Conservation (phyloP, 2,888 invertebrate species). For the Fragum sueziense region DNA sequence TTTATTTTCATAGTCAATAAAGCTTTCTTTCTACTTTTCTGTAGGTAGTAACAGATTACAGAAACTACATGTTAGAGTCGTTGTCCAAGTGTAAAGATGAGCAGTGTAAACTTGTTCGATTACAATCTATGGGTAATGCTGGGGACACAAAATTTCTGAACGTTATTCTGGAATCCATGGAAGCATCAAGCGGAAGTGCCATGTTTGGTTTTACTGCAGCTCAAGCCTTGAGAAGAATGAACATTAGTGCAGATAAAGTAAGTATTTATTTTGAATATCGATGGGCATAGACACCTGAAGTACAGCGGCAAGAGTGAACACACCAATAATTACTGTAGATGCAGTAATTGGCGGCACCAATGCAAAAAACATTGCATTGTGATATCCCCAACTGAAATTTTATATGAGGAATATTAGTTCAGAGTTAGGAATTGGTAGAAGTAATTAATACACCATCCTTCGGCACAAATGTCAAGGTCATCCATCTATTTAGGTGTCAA, state of each 20-base stretch:
- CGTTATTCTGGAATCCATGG: conserved; percentile 84
- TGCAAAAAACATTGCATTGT: too few species aligned
- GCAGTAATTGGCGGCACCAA: too few species aligned
- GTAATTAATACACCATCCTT: too few species aligned
- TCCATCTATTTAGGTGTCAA: too few species aligned
- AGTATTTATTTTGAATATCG: too few species aligned
- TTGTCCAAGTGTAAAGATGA: conserved; percentile 85
- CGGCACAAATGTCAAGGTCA: too few species aligned
- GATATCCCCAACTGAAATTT: too few species aligned
- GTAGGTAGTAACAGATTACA: conserved; percentile 79
- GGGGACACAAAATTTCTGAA: conserved; percentile 86
- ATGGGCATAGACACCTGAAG: too few species aligned
- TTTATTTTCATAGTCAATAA: neutral
- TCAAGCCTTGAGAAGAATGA: conserved; percentile 85
- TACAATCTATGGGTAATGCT: conserved; percentile 89
- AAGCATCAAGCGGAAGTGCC: conserved; percentile 84
- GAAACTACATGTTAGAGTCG: conserved; percentile 78
- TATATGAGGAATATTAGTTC: too few species aligned
- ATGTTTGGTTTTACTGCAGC: conserved; percentile 87
- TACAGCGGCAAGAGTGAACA: too few species aligned
- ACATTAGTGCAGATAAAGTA: conserved; percentile 17
- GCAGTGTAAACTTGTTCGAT: conserved; percentile 85
- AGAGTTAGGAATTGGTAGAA: too few species aligned
- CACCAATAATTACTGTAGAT: too few species aligned
- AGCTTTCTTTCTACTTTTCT: neutral